phyloP scores from a whole-genome alignment of 2,113 vertebrate genomes.

The Planiliza haematocheilus region DNA sequence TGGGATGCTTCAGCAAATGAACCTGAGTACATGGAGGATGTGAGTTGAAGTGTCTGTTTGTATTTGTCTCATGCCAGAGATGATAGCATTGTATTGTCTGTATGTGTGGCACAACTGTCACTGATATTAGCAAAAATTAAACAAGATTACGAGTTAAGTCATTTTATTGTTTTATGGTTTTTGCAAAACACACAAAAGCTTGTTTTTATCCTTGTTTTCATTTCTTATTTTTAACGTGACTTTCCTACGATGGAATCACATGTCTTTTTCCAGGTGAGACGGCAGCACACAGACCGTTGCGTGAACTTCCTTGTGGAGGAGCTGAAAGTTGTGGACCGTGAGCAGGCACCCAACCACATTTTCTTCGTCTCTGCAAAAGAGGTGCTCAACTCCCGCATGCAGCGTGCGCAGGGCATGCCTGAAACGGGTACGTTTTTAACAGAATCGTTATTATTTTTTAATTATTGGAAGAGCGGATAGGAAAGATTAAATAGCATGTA shows the following conservation, averaged over 20 bases:
- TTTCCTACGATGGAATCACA: neutral
- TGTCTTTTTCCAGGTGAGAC: conserved; percentile 86
- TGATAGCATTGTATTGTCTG: too few relatives aligned
- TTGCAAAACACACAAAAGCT: too few relatives aligned
- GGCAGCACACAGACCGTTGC: conserved; percentile 97
- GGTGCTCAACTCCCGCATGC: conserved; percentile 94
- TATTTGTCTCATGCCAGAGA: neutral
- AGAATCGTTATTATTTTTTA: too few relatives aligned
- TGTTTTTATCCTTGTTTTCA: too few relatives aligned
- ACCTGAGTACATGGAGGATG: conserved; percentile 98
- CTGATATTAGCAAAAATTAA: too few relatives aligned
- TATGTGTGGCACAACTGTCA: too few relatives aligned
- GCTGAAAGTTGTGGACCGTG: conserved; percentile 91
- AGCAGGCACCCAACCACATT: conserved; percentile 91
- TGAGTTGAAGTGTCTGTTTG: conserved; percentile 78
- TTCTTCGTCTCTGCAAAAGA: conserved; percentile 99
- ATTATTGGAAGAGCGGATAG: neutral
- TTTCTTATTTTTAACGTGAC: neutral
- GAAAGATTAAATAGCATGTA: neutral
- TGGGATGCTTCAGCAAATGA: conserved; percentile 98
- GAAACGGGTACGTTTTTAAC: conserved; percentile 85
- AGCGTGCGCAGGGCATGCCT: conserved; percentile 96
- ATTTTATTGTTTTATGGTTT: too few relatives aligned
- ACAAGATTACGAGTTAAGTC: too few relatives aligned
- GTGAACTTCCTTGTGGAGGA: conserved; percentile 95